Base-by-base conservation (phyloP, 2,797 vertebrate genomes). In the Trichosurus vulpecula region DNA sequence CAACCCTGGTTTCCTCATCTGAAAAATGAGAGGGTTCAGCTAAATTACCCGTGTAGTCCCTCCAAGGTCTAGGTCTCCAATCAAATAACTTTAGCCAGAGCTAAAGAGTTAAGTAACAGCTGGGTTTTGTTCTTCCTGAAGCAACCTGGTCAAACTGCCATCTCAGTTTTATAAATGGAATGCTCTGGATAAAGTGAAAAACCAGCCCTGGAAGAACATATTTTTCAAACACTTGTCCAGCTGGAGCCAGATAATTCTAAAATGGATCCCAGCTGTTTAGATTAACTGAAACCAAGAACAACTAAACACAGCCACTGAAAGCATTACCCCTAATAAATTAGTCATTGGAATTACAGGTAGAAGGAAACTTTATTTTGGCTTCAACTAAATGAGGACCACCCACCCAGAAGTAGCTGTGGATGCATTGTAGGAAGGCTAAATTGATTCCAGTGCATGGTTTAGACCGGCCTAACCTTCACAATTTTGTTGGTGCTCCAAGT, bases 211-310 rank as follows among this genome's bases (percentile, higher is more conserved):
- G 95, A 94, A 52, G 91, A 95, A 54, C 93, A 57, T 12, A 11
- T 25, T 74, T 92, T 87, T 53, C 54, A 74, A 97, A 74, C 29
- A 53, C 98, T 98, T 90, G 98, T 99, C 95, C 98, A 99, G 56
- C 97, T 98, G 96, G 99, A 98, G 97, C 97, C 97, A 95, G 98
- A 98, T 96, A 95, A 96, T 90, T 98, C 98, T 97, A 98, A 98
- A 98, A 97, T 27, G 92, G 93, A 98, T 95, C 52, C 92, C 93
- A 97, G 93, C 94, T 98, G 98, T 96, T 98, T 98, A 96, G 95
- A 97, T 96, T 97, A 98, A 96, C 97, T 98, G 96, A 99, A 98
- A 97, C 99, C 98, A 97, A 98, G 98, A 98, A 97, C 98, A 96
- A 97, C 97, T 54, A 98, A 98, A 98, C 98, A 98, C 95, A 98